Evolutionary conservation across 1,140 invertebrate species (phyloP), one percentile per base, ranked within the genome.

Genomic region (Macrostomum lignano): DNA sequence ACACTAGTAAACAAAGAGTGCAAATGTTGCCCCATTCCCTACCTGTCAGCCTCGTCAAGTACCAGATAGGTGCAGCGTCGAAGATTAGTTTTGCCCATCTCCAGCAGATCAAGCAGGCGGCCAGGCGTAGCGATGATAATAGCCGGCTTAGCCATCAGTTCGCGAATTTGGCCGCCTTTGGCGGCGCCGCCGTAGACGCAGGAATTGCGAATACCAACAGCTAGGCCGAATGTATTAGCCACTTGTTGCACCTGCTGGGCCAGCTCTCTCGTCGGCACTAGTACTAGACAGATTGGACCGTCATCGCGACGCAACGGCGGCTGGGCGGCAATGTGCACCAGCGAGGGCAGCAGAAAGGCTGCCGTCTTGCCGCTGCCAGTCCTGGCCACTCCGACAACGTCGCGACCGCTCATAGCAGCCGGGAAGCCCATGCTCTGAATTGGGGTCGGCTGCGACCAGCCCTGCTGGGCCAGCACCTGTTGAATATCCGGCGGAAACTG

Each of bases 151-250:
- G 21, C 4, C 36, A 82, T 72, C 22, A 93, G 60, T 46, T 86
- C 79, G 43, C 51, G 46, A 31, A 64, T 69, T 49, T 93, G 84
- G 19, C 72, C 70, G 36, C 74, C 73, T 58, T 86, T 88, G 0
- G 79, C 75, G 7, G 84, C 79, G 22, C 86, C 86, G 38, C 86
- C 86, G 64, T 88, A 94, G 7, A 91, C 70, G 53, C 82, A 91
- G 9, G 75, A 77, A 50, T 78, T 79, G 24, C 74, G 61, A n/a
- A 88, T 70, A 47, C 73, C 70, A 2, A 68, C 65, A 17, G 79
- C 75, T 66, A 88, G 91, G 38, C 84, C 74, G 94, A 17, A 46
- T 45, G 42, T 43, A 25, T 61, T 65, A 5, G 78, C 76, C 21
- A 91, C 79, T 55, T 76, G 71, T 57, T 88, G 73, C 39, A 91